A percentile compares a stretch with the other conserved stretches of the same genome.
phyloP scores from a whole-genome alignment of 2,888 invertebrate genomes.

The Coelopa pilipes region DNA sequence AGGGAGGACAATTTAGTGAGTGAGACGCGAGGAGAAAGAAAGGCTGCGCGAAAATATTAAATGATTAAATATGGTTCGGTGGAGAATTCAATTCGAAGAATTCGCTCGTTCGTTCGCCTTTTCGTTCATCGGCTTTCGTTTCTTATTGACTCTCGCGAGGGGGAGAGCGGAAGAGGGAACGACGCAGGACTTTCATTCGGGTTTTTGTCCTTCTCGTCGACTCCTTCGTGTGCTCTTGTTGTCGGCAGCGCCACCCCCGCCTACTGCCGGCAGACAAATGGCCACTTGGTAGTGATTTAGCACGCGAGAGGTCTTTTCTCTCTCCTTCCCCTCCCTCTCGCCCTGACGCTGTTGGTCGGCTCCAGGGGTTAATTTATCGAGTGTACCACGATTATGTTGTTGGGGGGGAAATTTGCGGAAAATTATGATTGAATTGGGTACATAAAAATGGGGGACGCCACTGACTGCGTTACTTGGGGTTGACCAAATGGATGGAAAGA shows the following conservation, averaged over 20 bases:
- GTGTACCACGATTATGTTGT: not conserved
- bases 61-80: constrained; percentile 9
- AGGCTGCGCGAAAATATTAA: not conserved
- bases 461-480: no score
- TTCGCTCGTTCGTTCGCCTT: not conserved
- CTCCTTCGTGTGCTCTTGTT: constrained; percentile 40
- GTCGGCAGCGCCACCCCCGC: not conserved
- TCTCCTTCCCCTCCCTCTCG: not conserved
- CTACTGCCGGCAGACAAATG: constrained; percentile 35
- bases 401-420: not conserved
- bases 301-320: not conserved
- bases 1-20: no score
- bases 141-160: not conserved
- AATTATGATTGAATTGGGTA: not conserved
- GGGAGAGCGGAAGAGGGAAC: no score
- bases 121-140: not conserved
- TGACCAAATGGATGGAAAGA: no score
- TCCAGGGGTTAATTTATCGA: constrained; percentile 3
- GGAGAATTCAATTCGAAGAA: constrained; percentile 1
- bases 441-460: not conserved
- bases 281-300: constrained; percentile 41
- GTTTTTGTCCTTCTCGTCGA: no score
- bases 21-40: no score
- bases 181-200: no score
- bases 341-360: no score